Evolutionary conservation across 2,113 vertebrate species (phyloP), one percentile per base, ranked within the genome.

Genomic region (Protobothrops flavoviridis): DNA sequence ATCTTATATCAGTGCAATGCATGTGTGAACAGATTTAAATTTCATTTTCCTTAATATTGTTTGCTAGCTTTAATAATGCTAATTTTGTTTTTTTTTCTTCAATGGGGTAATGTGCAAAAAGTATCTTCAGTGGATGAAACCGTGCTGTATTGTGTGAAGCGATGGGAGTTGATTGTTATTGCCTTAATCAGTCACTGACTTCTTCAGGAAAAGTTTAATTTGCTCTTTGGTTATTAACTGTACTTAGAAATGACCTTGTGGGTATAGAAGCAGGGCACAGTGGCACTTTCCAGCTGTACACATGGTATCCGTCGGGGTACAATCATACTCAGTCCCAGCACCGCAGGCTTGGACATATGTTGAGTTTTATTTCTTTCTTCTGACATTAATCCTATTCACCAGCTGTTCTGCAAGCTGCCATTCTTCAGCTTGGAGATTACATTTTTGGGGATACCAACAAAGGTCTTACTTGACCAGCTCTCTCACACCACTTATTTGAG

Each of bases 321-420:
- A 99, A 99, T 99, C 98, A 99, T 98, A 98, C 98, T 98, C 98
- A 98, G 98, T 99, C 99, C 98, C 98, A 98, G 98, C 99, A 99
- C 99, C 98, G 98, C 99, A 98, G 99, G 99, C 99, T 99, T 98
- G 99, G 99, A 99, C 99, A 99, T 99, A 99, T 99, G 99, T 99
- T 99, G 98, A 99, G 98, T 99, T 99, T 99, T 99, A 99, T 99
- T 99, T 99, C 99, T 99, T 99, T 99, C 98, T 99, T 99, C 98
- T 99, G 99, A 99, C 99, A 99, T 99, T 99, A 99, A 99, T 99
- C 99, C 99, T 99, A 98, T 99, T 99, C 98, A 99, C 99, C 99
- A 99, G 99, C 99, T 99, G 99, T 99, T 99, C 98, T 98, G 99
- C 99, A 99, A 99, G 99, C 99, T 99, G 99, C 99, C 99, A 98